Evolutionary conservation across 2,113 vertebrate genomes (phyloP).

Genomic region (Cryptomyrus ogoouensis): DNA sequence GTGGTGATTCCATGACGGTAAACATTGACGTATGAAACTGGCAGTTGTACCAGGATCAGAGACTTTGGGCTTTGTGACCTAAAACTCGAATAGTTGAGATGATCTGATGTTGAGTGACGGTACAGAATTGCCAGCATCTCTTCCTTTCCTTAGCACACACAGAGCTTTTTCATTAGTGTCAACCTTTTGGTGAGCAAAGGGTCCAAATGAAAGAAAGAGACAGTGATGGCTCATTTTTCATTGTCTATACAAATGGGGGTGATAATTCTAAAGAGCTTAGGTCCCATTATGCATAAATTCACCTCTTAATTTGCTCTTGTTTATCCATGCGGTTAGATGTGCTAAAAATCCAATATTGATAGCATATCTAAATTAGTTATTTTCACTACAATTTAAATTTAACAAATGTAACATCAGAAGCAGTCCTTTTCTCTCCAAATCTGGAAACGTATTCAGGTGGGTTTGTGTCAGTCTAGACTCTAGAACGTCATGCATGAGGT

Average conservation of each 20-base stretch:
- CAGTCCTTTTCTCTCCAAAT: background rate
- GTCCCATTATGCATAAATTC: background rate
- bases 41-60: background rate
- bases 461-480: background rate
- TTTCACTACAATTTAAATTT: conserved; percentile 11
- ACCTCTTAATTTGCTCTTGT: background rate
- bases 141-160: background rate
- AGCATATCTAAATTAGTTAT: conserved; percentile 14
- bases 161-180: background rate
- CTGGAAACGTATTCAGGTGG: background rate
- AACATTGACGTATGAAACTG: background rate
- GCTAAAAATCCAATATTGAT: conserved; percentile 12
- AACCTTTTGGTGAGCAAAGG: background rate
- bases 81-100: background rate
- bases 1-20: background rate
- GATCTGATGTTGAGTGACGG: background rate
- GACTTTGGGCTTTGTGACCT: background rate
- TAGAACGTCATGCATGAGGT: background rate
- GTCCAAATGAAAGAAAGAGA: background rate
- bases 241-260: background rate
- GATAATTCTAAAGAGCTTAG: background rate
- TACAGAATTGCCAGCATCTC: background rate
- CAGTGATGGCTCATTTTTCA: background rate
- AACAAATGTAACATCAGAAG: background rate
- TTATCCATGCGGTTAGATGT: background rate